phyloP scores from a whole-genome alignment of 1,140 invertebrate genomes.

The Helicoverpa armigera region DNA sequence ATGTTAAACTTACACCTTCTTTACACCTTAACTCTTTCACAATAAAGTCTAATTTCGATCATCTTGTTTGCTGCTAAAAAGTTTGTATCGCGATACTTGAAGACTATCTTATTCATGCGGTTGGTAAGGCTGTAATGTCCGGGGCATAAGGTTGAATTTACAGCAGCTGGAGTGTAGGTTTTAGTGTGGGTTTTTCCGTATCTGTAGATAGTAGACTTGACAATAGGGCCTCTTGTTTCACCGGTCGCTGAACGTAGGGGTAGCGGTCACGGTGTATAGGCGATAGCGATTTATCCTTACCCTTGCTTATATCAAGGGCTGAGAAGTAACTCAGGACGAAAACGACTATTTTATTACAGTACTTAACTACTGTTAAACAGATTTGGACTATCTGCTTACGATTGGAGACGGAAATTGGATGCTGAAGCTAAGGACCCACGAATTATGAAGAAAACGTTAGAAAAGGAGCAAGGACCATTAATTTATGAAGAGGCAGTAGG shows the following conservation, averaged over 20 bases:
- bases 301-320: too few relatives aligned
- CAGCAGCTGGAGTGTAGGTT: background rate
- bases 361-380: background rate
- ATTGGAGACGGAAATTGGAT: too few relatives aligned
- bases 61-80: background rate
- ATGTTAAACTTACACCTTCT: conserved; percentile 45
- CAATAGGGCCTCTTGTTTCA: conserved; percentile 83
- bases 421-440: too few relatives aligned
- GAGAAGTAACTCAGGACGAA: too few relatives aligned
- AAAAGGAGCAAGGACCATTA: too few relatives aligned
- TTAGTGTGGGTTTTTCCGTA: conserved; percentile 48
- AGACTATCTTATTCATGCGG: conserved; percentile 53
- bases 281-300: conserved; percentile 3
- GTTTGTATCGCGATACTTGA: conserved; percentile 39
- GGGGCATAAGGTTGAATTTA: conserved; percentile 48
- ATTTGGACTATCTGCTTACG: too few relatives aligned
- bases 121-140: conserved; percentile 13
- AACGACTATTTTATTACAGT: too few relatives aligned
- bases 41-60: conserved; percentile 4
- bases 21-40: conserved; percentile 40
- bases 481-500: too few relatives aligned
- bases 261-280: conserved; percentile 27
- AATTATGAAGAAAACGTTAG: too few relatives aligned
- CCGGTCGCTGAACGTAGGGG: conserved; percentile 70
- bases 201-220: conserved; percentile 80